These are phyloP conservation scores for Eugnorisma glareosa DNA, from an alignment of 2,888 invertebrate species.

Conservation along the genomic window DNA sequence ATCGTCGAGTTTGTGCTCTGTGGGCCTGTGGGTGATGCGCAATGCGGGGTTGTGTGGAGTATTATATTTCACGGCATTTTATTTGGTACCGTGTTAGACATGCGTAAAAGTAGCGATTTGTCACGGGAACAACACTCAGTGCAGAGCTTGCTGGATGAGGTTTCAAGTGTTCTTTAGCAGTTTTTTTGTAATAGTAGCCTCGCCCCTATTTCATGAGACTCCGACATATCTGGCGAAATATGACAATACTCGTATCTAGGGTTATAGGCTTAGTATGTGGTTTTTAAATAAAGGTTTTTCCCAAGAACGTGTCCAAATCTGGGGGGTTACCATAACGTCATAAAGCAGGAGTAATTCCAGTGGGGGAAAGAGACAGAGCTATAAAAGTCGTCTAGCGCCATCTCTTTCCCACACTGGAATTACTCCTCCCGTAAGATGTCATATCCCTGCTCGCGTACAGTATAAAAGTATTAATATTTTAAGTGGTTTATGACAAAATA, in stretches of 20 bases:
- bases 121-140: neutral
- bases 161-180: neutral
- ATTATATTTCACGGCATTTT: conserved; percentile 29
- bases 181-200: neutral
- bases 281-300: neutral
- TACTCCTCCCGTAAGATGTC: too few relatives aligned
- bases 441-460: too few relatives aligned
- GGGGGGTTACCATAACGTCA: too few relatives aligned
- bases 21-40: conserved; percentile 12
- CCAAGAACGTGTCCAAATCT: neutral
- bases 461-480: neutral
- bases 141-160: neutral
- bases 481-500: neutral
- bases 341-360: too few relatives aligned
- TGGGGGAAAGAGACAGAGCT: too few relatives aligned
- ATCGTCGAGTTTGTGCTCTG: conserved; percentile 1
- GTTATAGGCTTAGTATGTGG: neutral
- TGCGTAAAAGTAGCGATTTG: conserved; percentile 18
- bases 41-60: conserved; percentile 5
- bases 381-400: too few relatives aligned
- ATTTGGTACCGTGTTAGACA: conserved; percentile 31
- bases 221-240: neutral
- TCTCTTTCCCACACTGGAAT: too few relatives aligned
- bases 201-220: neutral
- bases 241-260: neutral